Evolutionary conservation across 2,888 invertebrate species (phyloP), one percentile per base, ranked within the genome.

Genomic region (Epistrophe eligans): DNA sequence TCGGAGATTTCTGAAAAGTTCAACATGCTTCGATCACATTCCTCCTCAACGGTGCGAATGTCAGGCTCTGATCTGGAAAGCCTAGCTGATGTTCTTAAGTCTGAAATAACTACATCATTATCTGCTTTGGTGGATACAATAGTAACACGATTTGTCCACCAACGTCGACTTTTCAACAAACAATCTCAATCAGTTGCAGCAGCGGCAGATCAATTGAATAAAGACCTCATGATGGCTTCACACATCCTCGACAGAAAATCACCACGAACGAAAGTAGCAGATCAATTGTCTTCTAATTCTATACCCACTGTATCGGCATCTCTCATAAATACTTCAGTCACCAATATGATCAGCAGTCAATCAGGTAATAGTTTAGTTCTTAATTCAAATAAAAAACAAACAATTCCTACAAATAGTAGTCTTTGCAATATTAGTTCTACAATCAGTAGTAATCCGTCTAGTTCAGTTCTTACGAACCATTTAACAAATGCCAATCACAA

Each of bases 11-110:
- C 96, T 38, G 97, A 97, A 91, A 94, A 97, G 89, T 94, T 97
- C 90, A 96, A 95, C 90, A 95, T 97, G 91, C 94, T 97, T 91
- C 94, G 97, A 89, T 95, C 94, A 90, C 95, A 95, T 89, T 94
- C 95, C 35, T 95, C 95, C 81, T 95, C 96, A 9, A 92, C 95
- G 84, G 95, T 95, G 73, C 94, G 96, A 55, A 95, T 95, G 89
- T 95, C 96, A 1, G 96, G 96, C 15, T 95, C 96, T 5, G 98
- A 98, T 91, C 94, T 98, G 9, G 97, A 98, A 91, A 96, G 97
- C 73, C 94, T 99, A 70, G 97, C 98, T n/a, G 97, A 98, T 91
- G 96, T 97, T 76, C 94, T 99, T 7, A 99, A 99, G 93, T 96
- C 95, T 71, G 98, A 99, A 94, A 96, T 99, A 89, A 96, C 97